Percentiles rank a stretch among this genome's conserved stretches.
These are phyloP conservation scores for Pantherophis alleghaniensis DNA, from an alignment of 2,797 vertebrate genomes.

Conservation along the genomic window DNA sequence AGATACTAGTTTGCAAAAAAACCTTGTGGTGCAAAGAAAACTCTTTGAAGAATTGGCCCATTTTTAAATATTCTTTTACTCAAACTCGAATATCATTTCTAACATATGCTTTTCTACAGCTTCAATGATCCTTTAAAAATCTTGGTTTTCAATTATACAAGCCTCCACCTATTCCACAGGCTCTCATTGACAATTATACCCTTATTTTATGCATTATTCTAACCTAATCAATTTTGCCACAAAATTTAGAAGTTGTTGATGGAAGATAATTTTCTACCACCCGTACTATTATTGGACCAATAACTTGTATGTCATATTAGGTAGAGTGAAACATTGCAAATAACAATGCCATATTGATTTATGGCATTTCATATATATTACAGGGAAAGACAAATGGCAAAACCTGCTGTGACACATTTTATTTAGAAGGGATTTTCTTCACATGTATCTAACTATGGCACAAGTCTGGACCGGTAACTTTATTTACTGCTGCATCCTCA, in stretches of 20 bases:
- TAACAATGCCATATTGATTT: slow-evolving; percentile 12
- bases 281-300: rapidly evolving
- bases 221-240: slow-evolving; percentile 40
- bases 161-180: slow-evolving; percentile 38
- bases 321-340: slow-evolving; percentile 35
- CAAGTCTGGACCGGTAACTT: background rate
- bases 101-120: background rate
- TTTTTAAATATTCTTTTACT: background rate
- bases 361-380: slow-evolving; percentile 39
- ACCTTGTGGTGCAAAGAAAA: slow-evolving; percentile 9
- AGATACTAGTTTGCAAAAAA: slow-evolving; percentile 18
- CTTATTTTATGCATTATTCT: slow-evolving; percentile 39
- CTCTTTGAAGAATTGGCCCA: background rate
- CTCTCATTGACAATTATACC: slow-evolving; percentile 46
- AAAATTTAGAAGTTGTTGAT: slow-evolving; percentile 35
- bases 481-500: background rate
- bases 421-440: background rate
- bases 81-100: background rate
- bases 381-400: slow-evolving; percentile 10
- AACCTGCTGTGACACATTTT: background rate
- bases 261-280: slow-evolving; percentile 31
- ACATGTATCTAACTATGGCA: background rate
- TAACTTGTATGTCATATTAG: slow-evolving; percentile 38
- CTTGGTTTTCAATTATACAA: slow-evolving; percentile 52
- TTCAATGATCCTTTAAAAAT: slow-evolving; percentile 18